Evolutionary conservation across 2,113 vertebrate species (phyloP).

Genomic region (Myodes glareolus): DNA sequence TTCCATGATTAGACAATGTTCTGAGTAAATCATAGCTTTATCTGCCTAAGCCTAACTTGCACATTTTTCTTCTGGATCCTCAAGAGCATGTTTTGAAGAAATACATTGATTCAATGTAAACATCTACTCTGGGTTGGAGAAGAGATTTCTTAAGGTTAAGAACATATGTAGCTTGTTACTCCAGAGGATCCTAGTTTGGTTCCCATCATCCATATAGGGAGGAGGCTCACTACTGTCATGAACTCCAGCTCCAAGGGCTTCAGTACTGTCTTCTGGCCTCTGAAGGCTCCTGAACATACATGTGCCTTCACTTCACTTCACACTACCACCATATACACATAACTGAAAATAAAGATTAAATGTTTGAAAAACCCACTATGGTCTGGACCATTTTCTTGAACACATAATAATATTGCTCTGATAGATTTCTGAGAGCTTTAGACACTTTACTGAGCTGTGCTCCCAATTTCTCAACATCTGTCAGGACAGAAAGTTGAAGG

Average conservation of each 20-base stretch:
- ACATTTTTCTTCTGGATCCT: neutral
- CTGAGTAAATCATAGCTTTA: neutral
- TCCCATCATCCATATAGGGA: neutral
- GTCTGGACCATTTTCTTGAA: neutral
- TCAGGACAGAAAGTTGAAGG: neutral
- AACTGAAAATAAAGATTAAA: neutral
- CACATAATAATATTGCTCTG: neutral
- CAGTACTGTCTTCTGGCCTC: neutral
- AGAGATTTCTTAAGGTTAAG: neutral
- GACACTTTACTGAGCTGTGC: neutral
- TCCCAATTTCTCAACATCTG: neutral
- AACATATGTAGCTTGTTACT: neutral
- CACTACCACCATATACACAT: no score
- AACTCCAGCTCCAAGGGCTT: neutral
- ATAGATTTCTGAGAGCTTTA: neutral
- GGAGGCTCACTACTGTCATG: neutral
- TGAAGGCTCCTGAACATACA: neutral
- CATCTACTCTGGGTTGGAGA: neutral
- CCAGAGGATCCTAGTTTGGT: neutral
- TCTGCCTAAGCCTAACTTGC: neutral
- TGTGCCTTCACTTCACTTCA: neutral
- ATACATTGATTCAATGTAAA: neutral
- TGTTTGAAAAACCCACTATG: neutral
- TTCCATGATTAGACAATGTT: neutral
- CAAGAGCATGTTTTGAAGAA: neutral